Base-by-base conservation (phyloP, 2,113 vertebrate genomes). In the Ceyx margarethae region DNA sequence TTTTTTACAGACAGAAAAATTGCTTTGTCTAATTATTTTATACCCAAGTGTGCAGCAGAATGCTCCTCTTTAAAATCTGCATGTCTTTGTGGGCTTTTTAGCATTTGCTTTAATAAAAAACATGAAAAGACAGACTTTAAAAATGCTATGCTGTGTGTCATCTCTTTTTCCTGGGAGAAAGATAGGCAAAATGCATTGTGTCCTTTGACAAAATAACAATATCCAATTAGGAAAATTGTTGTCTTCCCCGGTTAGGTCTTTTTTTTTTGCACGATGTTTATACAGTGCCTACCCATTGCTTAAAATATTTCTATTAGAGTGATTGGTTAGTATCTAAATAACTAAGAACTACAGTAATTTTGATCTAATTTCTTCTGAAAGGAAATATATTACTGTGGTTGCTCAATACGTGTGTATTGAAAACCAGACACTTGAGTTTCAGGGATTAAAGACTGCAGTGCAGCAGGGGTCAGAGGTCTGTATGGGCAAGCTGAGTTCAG, bases 141-240 rank as follows among this genome's bases (percentile, higher is more conserved):
- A 68, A 91, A 73, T 64, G 15, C 7, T 77, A 3, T 2, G 0
- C 10, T 71, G 14, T 35, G 10, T 0, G 0, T 68, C 73, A 64
- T 62, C 29, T 16, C 67, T 81, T 21, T 60, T 81, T 21, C 56
- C 33, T 33, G 4, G 61, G 50, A 68, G n/a, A 33, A 71, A 66
- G 48, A 14, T 3, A 28, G 13, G 53, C 33, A 68, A 88, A 81
- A 22, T n/a, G 28, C 6, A 12, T 23, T 62, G 54, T 60, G 87
- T 43, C 15, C 64, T 89, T 25, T 78, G 61, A 23, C 35, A 77
- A 90, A 87, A 65, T 57, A 51, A 16, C 15, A 54, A 54, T 45
- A 85, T n/a, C 40, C 11, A 43, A 10, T 48, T 28, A 54, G 33
- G 40, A 85, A 46, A 58, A 19, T 26, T n/a, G 23, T 78, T 33